Evolutionary conservation across 2,888 invertebrate genomes (phyloP), one percentile per base, ranked within the genome.

Genomic region (Dolichomitus sp.): DNA sequence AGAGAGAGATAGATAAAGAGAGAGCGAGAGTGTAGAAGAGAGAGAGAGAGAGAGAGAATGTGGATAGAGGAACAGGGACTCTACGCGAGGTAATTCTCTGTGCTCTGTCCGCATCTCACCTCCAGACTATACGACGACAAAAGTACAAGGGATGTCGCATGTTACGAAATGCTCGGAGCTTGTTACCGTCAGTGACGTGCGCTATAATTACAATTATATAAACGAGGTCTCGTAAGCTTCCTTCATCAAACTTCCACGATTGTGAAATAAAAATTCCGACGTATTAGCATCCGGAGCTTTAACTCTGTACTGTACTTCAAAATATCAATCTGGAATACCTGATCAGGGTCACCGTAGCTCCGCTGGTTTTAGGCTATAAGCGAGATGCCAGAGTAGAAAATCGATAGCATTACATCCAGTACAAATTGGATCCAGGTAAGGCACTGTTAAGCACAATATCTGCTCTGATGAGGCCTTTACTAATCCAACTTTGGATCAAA

Each of bases 61-160:
- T 14, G 48, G 42, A 48, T 1, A 14, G 33, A 9, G 33, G 30
- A 33, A 59, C n/a, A 40, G 69, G 48, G 57, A 73, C 17, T 17
- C 17, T 50, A 45, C 48, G 30, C 33, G 70, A 54, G 59, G 30
- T 72, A 66, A 81, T 76, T 77, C 72, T 63, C 73, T 7, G 27
- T 30, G n/a, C 52, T 52, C 63, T 52, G 61, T 63, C 52, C 48
- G 72, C 57, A 72, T 79, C 65, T 33, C 23, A 33, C 17, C 48
- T 12, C 50, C 42, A 37, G 14, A 59, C 30, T 59, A 17, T 59
- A 37, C 48, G 27, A 45, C 54, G 54, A 75, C 63, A 52, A 70
- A 75, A 63, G 19, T 23, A 69, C 12, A 9, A 45, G 37, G n/a
- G 50, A 19, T 52, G 68, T 33, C 37, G 50, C 68, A 17, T 52